A percentile compares a stretch with the other conserved stretches of the same genome.
Conservation (phyloP, 2,888 invertebrate genomes). For the Torymus auratus region DNA sequence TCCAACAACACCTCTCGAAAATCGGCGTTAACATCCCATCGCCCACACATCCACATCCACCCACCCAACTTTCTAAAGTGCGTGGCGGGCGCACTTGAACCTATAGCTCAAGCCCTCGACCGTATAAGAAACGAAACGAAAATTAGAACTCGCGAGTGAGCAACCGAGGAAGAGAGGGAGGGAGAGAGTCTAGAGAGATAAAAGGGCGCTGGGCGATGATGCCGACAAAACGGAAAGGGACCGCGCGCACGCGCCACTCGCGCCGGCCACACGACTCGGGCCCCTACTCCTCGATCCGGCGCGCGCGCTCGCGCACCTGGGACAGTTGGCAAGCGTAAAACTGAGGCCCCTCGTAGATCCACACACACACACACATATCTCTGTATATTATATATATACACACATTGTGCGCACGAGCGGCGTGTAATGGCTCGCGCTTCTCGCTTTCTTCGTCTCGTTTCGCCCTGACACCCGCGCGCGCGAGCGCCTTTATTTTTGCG, state of each 20-base stretch:
- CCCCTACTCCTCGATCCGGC: slow-evolving; percentile 27
- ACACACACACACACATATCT: neutral
- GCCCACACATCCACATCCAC: no score
- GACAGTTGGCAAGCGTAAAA: slow-evolving; percentile 76
- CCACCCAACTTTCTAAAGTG: no score
- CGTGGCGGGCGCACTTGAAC: no score
- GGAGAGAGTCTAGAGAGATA: neutral
- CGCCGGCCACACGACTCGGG: slow-evolving; percentile 75
- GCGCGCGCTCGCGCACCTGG: slow-evolving; percentile 68
- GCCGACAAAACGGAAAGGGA: slow-evolving; percentile 66
- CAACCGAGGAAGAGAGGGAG: neutral
- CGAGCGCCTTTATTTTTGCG: slow-evolving; percentile 49
- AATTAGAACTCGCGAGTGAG: slow-evolving; percentile 1
- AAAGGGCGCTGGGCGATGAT: slow-evolving; percentile 1
- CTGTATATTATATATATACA: no score
- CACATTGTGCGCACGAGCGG: no score
- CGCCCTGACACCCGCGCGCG: slow-evolving; percentile 57
- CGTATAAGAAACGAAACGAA: neutral
- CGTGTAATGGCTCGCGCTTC: slow-evolving; percentile 28
- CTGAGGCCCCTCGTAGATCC: slow-evolving; percentile 15
- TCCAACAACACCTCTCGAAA: no score
- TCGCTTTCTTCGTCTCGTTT: slow-evolving; percentile 56
- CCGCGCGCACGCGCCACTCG: slow-evolving; percentile 64
- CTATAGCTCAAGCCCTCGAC: neutral
- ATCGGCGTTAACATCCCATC: no score